phyloP scores from a whole-genome alignment of 2,797 vertebrate genomes.

The Peromyscus nudipes region DNA sequence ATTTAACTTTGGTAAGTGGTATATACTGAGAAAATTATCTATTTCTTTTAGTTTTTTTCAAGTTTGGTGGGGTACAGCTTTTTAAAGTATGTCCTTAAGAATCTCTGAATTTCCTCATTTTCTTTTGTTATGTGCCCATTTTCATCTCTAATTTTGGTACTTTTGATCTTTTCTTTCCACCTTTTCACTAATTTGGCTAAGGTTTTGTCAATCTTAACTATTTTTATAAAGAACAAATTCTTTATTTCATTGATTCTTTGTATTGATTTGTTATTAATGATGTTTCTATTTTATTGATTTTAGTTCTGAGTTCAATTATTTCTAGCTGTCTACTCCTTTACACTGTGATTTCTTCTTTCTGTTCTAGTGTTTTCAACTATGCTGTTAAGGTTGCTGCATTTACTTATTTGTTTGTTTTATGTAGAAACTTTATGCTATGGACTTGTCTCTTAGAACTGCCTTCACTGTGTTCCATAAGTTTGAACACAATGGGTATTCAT shows the following conservation, averaged over 20 bases:
- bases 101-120: too few species aligned
- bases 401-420: not conserved
- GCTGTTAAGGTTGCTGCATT: not conserved
- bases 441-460: not conserved
- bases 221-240: too few species aligned
- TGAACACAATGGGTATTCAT: not conserved
- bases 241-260: not conserved
- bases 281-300: not conserved
- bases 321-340: not conserved
- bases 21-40: too few species aligned
- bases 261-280: not conserved
- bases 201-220: too few species aligned
- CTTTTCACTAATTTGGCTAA: too few species aligned
- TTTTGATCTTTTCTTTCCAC: too few species aligned
- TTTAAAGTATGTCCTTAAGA: not conserved
- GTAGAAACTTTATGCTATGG: not conserved
- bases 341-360: not conserved
- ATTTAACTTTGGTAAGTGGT: too few species aligned
- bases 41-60: not conserved
- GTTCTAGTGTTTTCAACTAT: not conserved
- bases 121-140: too few species aligned
- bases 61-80: not conserved
- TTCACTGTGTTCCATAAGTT: not conserved
- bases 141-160: too few species aligned
- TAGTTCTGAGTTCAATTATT: not conserved